phyloP scores from a whole-genome alignment of 2,113 vertebrate genomes.

The Trematomus loennbergii region DNA sequence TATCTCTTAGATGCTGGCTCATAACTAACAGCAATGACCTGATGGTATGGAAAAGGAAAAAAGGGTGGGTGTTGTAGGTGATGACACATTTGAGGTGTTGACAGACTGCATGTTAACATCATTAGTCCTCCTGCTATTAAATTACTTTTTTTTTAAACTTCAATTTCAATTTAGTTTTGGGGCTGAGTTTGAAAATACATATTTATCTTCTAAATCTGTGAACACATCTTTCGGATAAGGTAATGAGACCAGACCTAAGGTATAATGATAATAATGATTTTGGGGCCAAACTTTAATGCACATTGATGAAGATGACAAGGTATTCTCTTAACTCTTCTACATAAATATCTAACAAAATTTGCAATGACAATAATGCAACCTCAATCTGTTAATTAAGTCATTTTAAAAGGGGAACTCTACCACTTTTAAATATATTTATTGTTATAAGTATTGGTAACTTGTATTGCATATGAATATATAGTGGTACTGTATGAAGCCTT shows the following conservation, averaged over 20 bases:
- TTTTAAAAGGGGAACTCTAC: background rate
- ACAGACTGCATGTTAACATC: background rate
- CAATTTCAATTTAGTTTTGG: background rate
- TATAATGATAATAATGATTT: background rate
- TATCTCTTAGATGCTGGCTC: conserved; percentile 26
- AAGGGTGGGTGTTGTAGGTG: background rate
- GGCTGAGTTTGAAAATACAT: background rate
- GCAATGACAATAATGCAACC: background rate
- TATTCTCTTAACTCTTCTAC: background rate
- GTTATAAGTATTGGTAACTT: too few relatives aligned
- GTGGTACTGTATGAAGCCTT: background rate
- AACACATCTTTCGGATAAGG: background rate
- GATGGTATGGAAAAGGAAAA: conserved; percentile 27
- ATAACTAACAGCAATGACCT: conserved; percentile 43
- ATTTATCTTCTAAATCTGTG: background rate
- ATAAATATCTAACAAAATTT: background rate
- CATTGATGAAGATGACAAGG: background rate
- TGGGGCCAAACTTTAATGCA: background rate
- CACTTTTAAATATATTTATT: too few relatives aligned
- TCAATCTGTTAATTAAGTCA: background rate
- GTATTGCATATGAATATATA: too few relatives aligned
- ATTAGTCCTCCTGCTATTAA: background rate
- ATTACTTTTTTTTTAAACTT: background rate
- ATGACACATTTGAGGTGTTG: conserved; percentile 14
- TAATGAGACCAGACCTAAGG: background rate